Conservation (phyloP, 1,140 invertebrate genomes). For the Leptinotarsa texana region DNA sequence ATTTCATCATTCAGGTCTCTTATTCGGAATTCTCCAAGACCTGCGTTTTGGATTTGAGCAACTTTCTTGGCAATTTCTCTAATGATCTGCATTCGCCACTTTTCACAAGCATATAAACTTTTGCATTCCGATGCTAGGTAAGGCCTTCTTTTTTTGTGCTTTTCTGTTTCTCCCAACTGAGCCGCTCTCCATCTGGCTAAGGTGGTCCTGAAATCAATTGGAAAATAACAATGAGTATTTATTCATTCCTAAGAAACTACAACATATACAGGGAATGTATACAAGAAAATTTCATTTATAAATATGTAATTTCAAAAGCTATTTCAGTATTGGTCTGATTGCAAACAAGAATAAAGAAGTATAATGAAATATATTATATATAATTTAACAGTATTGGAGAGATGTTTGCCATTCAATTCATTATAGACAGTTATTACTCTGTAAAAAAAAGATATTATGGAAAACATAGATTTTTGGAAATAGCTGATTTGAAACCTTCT, state of each 20-base stretch:
- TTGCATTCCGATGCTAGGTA: conserved; percentile 93
- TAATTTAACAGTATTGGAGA: no score
- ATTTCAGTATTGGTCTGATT: no score
- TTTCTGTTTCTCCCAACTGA: conserved; percentile 82
- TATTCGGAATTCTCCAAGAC: conserved; percentile 96
- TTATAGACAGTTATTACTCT: not conserved
- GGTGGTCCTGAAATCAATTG: conserved; percentile 76
- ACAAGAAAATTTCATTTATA: no score
- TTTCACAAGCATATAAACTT: conserved; percentile 87
- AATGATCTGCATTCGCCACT: conserved; percentile 95
- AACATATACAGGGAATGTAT: no score
- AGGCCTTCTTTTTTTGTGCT: conserved; percentile 81
- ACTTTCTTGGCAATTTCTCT: conserved; percentile 98
- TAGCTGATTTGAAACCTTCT: conserved; percentile 58
- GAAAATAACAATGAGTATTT: no score
- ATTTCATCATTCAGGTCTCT: conserved; percentile 99
- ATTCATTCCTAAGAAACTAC: no score
- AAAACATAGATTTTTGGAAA: conserved; percentile 20
- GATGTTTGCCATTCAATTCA: no score
- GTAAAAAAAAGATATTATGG: not conserved
- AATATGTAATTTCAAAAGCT: no score
- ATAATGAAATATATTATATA: no score
- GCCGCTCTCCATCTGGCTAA: conserved; percentile 93
- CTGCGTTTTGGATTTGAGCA: conserved; percentile 99
- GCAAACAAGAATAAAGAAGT: no score